phyloP scores from a whole-genome alignment of 2,888 invertebrate genomes.

The Endomychus coccineus region DNA sequence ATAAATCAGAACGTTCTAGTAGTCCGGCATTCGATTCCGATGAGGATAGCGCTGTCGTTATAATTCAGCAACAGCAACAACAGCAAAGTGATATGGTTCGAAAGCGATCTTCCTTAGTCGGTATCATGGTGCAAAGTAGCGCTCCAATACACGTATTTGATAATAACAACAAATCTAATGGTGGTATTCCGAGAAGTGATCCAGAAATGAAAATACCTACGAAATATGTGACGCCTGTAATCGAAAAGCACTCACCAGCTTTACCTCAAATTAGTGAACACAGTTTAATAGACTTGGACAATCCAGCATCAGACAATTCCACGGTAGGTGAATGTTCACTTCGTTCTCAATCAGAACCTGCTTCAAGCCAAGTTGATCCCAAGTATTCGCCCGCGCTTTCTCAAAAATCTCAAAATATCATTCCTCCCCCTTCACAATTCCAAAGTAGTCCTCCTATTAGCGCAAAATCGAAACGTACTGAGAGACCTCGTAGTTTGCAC shows the following conservation, averaged over 20 bases:
- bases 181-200: conserved; percentile 47
- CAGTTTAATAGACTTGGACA: conserved; percentile 56
- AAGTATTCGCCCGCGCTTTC: conserved; percentile 46
- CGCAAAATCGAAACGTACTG: conserved; percentile 5
- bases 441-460: conserved; percentile 54
- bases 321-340: conserved; percentile 31
- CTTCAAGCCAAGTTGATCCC: conserved; percentile 31
- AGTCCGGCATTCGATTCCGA: conserved; percentile 93
- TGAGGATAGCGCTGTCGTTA: conserved; percentile 65
- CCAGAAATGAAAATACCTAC: too few species aligned
- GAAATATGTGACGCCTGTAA: too few species aligned
- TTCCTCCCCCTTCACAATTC: conserved; percentile 68
- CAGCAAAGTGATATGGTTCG: conserved; percentile 13
- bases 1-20: conserved; percentile 78
- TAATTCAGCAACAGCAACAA: conserved; percentile 20
- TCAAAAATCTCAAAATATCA: conserved; percentile 54
- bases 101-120: conserved; percentile 31
- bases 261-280: conserved; percentile 59
- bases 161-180: conserved; percentile 50
- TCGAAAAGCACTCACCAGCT: too few species aligned
- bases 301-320: conserved; percentile 41
- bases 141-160: conserved; percentile 44
- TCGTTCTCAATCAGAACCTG: conserved; percentile 20
- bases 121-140: conserved; percentile 61
- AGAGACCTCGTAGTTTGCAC: conserved; percentile 47